Conservation (phyloP, 2,888 invertebrate genomes). For the Rotaria macrura region DNA sequence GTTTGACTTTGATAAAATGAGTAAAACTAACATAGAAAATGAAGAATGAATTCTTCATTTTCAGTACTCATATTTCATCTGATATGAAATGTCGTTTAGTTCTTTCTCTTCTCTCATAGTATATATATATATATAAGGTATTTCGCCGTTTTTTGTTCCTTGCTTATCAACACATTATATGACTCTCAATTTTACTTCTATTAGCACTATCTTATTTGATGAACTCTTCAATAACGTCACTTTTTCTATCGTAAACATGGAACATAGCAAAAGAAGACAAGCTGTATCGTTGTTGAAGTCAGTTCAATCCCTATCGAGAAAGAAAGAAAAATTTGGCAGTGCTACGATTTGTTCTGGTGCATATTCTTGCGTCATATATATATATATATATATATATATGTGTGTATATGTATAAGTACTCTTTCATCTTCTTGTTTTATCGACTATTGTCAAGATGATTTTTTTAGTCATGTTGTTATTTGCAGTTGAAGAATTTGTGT, state of each 20-base stretch:
- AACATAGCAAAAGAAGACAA: neutral
- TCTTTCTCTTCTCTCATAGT: too few relatives aligned
- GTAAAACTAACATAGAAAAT: too few relatives aligned
- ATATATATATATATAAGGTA: too few relatives aligned
- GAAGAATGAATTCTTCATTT: neutral
- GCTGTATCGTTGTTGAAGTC: neutral
- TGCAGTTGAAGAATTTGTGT: neutral
- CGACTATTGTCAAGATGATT: neutral
- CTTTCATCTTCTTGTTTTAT: neutral
- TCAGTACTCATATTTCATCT: neutral
- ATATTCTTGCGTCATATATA: neutral
- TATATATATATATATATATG: too few relatives aligned
- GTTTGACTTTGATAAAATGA: neutral
- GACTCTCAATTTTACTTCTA: too few relatives aligned
- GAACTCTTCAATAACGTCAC: neutral
- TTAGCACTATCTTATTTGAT: neutral
- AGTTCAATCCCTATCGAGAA: neutral
- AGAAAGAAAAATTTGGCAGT: neutral
- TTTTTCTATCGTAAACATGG: neutral
- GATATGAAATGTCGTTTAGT: too few relatives aligned
- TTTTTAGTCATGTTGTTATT: slow-evolving; percentile 4
- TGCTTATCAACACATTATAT: too few relatives aligned
- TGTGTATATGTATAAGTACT: too few relatives aligned
- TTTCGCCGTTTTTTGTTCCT: too few relatives aligned
- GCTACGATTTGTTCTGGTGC: neutral